phyloP scores from a whole-genome alignment of 2,797 vertebrate genomes.

The Synanceia verrucosa region DNA sequence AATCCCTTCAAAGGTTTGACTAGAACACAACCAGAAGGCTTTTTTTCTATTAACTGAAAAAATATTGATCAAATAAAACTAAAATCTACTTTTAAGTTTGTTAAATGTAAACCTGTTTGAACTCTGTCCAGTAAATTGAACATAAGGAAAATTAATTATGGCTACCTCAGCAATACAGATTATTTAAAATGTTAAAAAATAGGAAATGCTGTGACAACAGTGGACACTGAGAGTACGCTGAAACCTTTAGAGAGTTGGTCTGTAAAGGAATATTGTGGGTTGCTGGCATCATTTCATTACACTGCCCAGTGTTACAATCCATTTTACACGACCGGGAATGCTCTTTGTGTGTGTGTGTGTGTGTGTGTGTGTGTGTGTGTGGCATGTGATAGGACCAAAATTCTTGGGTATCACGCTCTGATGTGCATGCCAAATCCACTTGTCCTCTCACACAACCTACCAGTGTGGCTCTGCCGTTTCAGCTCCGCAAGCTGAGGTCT shows the following conservation, averaged over 20 bases:
- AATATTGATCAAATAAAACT: constrained; percentile 31
- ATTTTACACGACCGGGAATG: constrained; percentile 74
- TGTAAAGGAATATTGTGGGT: constrained; percentile 63
- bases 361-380: constrained; percentile 38
- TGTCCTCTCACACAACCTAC: constrained; percentile 78
- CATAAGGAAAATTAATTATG: neutral
- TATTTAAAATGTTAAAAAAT: constrained; percentile 10
- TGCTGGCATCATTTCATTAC: constrained; percentile 76
- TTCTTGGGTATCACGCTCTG: constrained; percentile 80
- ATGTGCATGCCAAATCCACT: constrained; percentile 82
- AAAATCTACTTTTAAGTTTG: constrained; percentile 21
- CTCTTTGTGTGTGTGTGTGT: constrained; percentile 36
- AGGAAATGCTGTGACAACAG: constrained; percentile 25
- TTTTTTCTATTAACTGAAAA: constrained; percentile 50
- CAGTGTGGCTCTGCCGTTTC: constrained; percentile 66
- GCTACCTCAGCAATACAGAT: constrained; percentile 6
- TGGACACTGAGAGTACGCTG: constrained; percentile 33
- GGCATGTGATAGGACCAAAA: constrained; percentile 79
- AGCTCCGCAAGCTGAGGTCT: constrained; percentile 65
- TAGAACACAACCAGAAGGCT: constrained; percentile 48
- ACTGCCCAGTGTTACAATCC: constrained; percentile 78
- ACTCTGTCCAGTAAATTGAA: constrained; percentile 13
- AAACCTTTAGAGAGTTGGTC: constrained; percentile 51
- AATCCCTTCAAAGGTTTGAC: constrained; percentile 66
- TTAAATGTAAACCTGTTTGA: constrained; percentile 12